Percentiles rank a stretch among this genome's conserved stretches.
Evolutionary conservation across 2,888 invertebrate genomes (phyloP).

Genomic region (Tigriopus californicus): DNA sequence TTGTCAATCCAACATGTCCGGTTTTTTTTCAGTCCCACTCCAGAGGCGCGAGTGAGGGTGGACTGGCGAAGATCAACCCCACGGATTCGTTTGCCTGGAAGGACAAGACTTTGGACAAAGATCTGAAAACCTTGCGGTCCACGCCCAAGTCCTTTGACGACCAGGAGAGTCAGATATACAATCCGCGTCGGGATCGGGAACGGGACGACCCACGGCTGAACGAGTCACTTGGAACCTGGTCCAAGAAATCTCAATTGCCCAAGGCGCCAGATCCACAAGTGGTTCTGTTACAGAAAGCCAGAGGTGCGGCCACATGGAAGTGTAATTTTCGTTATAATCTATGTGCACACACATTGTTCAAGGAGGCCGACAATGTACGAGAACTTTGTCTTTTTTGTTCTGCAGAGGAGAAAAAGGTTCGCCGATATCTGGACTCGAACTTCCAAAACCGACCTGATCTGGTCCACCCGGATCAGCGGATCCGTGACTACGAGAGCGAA

Average conservation of each 20-base stretch:
- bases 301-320: no score
- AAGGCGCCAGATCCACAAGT: conserved; percentile 2
- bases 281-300: conserved; percentile 2
- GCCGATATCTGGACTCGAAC: conserved; percentile 3
- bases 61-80: background rate
- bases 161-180: background rate
- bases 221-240: background rate
- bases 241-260: background rate
- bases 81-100: conserved; percentile 12
- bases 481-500: background rate
- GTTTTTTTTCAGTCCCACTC: background rate
- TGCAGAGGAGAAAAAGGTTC: conserved; percentile 11
- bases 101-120: conserved; percentile 7
- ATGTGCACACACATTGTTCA: no score
- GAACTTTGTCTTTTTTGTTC: no score
- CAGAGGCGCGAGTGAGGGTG: no score
- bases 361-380: no score
- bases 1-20: background rate
- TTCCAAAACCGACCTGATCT: background rate
- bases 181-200: background rate
- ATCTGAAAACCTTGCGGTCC: background rate
- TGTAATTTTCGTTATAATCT: no score
- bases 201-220: no score
- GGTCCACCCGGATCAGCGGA: background rate
- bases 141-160: background rate